Base-by-base conservation (phyloP, 2,797 vertebrate species). In the Phoebastria nigripes region DNA sequence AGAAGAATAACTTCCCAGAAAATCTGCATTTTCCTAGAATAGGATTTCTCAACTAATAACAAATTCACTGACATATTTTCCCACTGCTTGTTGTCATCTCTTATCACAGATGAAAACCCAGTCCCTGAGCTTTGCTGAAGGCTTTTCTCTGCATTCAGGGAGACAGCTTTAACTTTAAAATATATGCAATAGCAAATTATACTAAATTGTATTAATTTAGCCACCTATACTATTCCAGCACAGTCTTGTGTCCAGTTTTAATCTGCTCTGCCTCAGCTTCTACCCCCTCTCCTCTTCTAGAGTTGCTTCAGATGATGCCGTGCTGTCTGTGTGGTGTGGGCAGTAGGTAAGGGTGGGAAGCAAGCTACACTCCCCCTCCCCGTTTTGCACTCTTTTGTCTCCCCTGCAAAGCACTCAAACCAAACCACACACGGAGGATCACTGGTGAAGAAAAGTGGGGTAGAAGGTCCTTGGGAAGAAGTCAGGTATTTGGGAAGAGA, bases 11-110 rank as follows among this genome's bases (percentile, higher is more conserved):
- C 63, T 54, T 80, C 33, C 55, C 58, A 87, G 78, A 81, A 87
- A 84, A 41, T 25, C 11, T 78, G 63, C 33, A 2, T 81, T 94
- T 89, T 78, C 61, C 65, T 52, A 67, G 35, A 74, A 71, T 2
- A 83, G 24, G 41, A 55, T 87, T 94, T 87, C 69, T 89, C 81
- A 84, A 25, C 63, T 77, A 76, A 17, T 54, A 83, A 46, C 31
- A 65, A 37, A 35, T 52, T 65, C 39, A 63, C 69, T 67, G 80
- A 65, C 21, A 12, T 47, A 33, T 63, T 84, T 94, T 67, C 52
- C 44, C 18, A 49, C 41, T 88, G 10, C 14, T 58, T 16, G 0
- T 74, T 82, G 47, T 72, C 46, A 19, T 79, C 49, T 69, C 71
- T 49, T 70, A 59, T 8, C n/a, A 73, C 12, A 31, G 47, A 51